Base-by-base conservation (phyloP, 2,113 vertebrate species). In the Brachyhypopomus gauderio region DNA sequence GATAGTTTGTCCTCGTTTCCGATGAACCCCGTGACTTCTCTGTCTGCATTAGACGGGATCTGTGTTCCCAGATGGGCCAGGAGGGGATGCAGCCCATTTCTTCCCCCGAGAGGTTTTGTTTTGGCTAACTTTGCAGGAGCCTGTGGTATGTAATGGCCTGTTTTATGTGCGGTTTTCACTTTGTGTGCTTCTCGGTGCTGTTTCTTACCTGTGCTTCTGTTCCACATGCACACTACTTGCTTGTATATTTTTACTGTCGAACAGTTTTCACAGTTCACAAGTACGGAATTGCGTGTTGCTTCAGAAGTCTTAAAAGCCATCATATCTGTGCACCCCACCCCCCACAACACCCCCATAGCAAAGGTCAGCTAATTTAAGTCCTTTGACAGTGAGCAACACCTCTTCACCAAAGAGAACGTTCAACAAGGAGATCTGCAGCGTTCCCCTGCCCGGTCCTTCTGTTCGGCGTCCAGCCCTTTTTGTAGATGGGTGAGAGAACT, bases 381-480 rank as follows among this genome's bases (percentile, higher is more conserved):
- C 25, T 12, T 62, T 48, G 5, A 71, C 4, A 6, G 16, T 4
- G 7, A 69, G 64, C 27, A 69, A 56, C 63, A 23, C 62, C 30
- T 66, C 34, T 56, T 80, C 5, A 64, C 20, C n/a, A 52, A 78
- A 27, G 27, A 79, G 59, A 27, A 45, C 27, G 66, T 56, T 73
- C 17, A 23, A 8, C 3, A 56, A 38, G 20, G 4, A 73, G 77
- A 77, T 86, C 77, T 1, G 2, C 52, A 77, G 63, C 64, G 59
- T 11, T 30, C 12, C 59, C 36, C 60, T 74, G 2, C 55, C 4
- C 27, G 62, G 22, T 6, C 8, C 22, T 16, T 48, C 77, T 79
- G n/a, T 72, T n/a, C 36, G 27, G 34, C 45, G 27, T 66, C 52
- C 23, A 81, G 72, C 45, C 58, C 59, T 20, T 75, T 59, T 45